Evolutionary conservation across 2,888 invertebrate genomes (phyloP).

Genomic region (Cepaea hortensis): DNA sequence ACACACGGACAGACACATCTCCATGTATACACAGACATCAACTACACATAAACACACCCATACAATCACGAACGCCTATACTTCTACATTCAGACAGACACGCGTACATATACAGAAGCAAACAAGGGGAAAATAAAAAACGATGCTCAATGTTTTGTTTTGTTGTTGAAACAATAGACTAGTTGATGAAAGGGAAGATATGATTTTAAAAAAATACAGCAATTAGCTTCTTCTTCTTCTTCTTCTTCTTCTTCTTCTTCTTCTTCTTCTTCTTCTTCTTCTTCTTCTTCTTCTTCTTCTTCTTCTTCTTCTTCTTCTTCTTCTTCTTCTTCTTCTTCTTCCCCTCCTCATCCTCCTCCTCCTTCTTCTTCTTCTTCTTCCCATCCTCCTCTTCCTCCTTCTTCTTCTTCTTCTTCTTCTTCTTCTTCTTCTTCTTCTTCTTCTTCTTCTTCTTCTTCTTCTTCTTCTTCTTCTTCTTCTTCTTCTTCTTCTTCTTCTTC

Average conservation of each 20-base stretch:
- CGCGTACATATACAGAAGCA: too few relatives aligned
- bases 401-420: neutral
- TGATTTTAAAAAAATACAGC: too few relatives aligned
- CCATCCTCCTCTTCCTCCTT: neutral
- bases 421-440: conserved; percentile 7
- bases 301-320: conserved; percentile 7
- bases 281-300: conserved; percentile 24
- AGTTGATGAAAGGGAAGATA: too few relatives aligned
- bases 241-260: conserved; percentile 4
- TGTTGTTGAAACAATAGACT: too few relatives aligned
- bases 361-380: conserved; percentile 14
- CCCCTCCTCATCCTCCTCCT: conserved; percentile 6
- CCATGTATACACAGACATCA: too few relatives aligned
- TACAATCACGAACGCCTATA: too few relatives aligned
- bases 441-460: conserved; percentile 7
- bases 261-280: conserved; percentile 33
- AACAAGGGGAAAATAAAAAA: too few relatives aligned
- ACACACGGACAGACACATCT: too few relatives aligned
- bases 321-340: conserved; percentile 7
- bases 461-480: conserved; percentile 7
- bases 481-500: conserved; percentile 7
- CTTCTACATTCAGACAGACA: too few relatives aligned
- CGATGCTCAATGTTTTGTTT: too few relatives aligned
- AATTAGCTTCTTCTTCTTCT: conserved; percentile 12
- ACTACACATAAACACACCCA: too few relatives aligned